A percentile compares a stretch with the other conserved stretches of the same genome.
These are phyloP conservation scores for Xestia rhomboidea DNA, from an alignment of 2,888 invertebrate genomes.

Conservation along the genomic window DNA sequence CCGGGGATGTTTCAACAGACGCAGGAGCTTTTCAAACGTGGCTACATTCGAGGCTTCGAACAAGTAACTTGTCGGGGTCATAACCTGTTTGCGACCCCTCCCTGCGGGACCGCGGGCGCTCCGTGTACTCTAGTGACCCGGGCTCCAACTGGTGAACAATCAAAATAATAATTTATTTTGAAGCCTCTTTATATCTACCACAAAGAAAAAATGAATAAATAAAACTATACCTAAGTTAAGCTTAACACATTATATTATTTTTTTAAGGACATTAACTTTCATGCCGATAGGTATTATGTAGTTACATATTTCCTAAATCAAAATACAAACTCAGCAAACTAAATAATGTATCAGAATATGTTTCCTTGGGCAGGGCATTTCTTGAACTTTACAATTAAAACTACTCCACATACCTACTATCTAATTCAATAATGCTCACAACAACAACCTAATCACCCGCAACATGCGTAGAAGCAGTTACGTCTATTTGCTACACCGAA, in stretches of 20 bases:
- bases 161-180: constrained; percentile 71
- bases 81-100: constrained; percentile 91
- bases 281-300: background rate
- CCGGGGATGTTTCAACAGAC: constrained; percentile 71
- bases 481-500: constrained; percentile 13
- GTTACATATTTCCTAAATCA: background rate
- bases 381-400: background rate
- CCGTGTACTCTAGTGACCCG: constrained; percentile 86
- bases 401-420: background rate
- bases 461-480: constrained; percentile 1
- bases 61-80: constrained; percentile 90
- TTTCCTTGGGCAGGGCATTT: background rate
- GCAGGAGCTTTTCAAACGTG: constrained; percentile 78
- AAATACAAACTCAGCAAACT: background rate
- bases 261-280: background rate
- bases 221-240: background rate
- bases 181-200: constrained; percentile 35
- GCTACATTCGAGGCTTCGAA: constrained; percentile 85
- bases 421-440: background rate
- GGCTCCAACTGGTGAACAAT: constrained; percentile 76
- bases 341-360: background rate
- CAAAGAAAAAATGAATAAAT: background rate
- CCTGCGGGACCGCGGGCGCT: constrained; percentile 84
- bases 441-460: background rate
- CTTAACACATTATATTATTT: background rate